These are phyloP conservation scores for Sarcophilus harrisii DNA, from an alignment of 2,797 vertebrate species.

Conservation along the genomic window DNA sequence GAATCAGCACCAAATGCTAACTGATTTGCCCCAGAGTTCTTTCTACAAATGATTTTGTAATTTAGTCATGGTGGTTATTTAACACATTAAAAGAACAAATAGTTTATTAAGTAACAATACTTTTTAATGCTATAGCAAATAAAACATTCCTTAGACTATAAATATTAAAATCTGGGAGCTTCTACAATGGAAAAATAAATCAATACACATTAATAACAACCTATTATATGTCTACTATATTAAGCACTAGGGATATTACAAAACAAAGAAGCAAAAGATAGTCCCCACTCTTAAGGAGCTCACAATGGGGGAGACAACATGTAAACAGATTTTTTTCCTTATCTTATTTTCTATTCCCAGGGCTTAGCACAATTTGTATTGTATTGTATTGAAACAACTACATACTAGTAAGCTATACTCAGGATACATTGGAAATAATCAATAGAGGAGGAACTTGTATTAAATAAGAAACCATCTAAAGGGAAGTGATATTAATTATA, in stretches of 20 bases:
- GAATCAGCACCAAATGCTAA: accelerated
- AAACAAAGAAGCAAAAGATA: neutral
- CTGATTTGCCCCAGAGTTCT: accelerated
- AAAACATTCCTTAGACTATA: neutral
- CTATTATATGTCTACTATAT: neutral
- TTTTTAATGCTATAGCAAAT: neutral
- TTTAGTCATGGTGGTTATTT: neutral
- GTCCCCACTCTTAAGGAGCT: neutral
- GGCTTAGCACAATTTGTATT: neutral
- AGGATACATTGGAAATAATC: neutral
- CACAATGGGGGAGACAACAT: neutral
- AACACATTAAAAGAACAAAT: neutral
- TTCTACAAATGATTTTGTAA: slow-evolving; percentile 2
- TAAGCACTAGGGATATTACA: neutral
- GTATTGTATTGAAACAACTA: neutral
- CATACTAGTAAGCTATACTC: neutral
- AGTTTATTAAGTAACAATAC: neutral
- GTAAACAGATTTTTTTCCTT: neutral
- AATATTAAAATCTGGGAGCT: neutral
- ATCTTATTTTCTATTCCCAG: neutral
- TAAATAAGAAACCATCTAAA: neutral
- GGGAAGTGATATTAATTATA: neutral
- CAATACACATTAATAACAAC: neutral
- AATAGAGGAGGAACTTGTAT: neutral
- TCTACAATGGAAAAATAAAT: neutral